These are phyloP conservation scores for Phalacrocorax pelagicus DNA, from an alignment of 2,113 vertebrate species.

Conservation along the genomic window DNA sequence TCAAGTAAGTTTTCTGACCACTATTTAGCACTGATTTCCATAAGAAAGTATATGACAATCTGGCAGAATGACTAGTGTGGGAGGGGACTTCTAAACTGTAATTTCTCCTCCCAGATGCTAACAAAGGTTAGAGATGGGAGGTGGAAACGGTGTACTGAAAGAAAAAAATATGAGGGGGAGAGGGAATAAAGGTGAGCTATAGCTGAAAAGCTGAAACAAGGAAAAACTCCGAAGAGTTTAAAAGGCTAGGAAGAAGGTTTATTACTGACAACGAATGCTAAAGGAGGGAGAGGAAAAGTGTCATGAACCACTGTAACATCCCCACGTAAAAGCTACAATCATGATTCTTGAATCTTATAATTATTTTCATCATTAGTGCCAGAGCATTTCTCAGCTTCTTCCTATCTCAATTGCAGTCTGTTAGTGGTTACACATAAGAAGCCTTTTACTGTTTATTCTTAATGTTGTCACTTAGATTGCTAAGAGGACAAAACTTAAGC, in stretches of 20 bases:
- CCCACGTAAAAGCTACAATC: not conserved
- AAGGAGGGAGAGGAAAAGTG: not conserved
- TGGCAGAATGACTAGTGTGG: not conserved
- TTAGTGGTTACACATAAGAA: not conserved
- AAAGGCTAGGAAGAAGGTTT: not conserved
- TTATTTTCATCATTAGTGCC: not conserved
- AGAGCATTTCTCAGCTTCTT: not conserved
- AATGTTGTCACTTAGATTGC: not conserved
- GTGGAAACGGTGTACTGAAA: not conserved
- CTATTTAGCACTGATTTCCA: not conserved
- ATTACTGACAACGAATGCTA: not conserved
- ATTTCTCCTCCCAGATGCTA: not conserved
- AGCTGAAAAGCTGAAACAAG: not conserved
- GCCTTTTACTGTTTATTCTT: not conserved
- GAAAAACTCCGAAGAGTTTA: not conserved
- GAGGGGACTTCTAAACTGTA: not conserved
- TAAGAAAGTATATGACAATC: not conserved
- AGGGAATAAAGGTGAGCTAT: not conserved
- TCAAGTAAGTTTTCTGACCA: not conserved
- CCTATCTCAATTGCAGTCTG: not conserved
- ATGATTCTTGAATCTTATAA: not conserved
- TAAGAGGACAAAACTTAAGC: not conserved
- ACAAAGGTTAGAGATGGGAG: not conserved
- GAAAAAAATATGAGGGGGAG: not conserved
- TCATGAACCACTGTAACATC: not conserved